Evolutionary conservation across 2,888 invertebrate species (phyloP).

Genomic region (Macrosoma leucophasiata): DNA sequence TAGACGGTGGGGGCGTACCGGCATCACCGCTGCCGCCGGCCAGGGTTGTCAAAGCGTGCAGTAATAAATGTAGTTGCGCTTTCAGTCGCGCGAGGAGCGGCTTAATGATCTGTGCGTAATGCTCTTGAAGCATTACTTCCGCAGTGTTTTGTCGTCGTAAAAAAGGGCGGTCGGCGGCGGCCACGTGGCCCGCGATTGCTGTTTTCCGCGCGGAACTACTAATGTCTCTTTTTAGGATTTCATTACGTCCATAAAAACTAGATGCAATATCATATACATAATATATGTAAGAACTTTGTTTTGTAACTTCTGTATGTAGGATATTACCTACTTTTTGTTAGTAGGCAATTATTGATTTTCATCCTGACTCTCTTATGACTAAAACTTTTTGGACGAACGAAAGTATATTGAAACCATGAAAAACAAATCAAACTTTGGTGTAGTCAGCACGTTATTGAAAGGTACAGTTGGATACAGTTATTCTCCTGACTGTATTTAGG

Average conservation of each 20-base stretch:
- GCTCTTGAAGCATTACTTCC: constrained; percentile 62
- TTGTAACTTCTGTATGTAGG: no score
- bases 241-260: constrained; percentile 14
- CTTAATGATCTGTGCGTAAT: constrained; percentile 70
- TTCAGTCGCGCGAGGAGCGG: constrained; percentile 48
- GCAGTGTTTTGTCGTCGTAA: constrained; percentile 63
- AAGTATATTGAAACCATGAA: no score
- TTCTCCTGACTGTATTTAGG: no score
- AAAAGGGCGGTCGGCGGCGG: constrained; percentile 39
- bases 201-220: constrained; percentile 15
- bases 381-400: no score
- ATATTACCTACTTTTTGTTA: no score
- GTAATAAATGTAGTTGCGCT: constrained; percentile 61
- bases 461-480: no score
- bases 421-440: no score
- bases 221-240: constrained; percentile 27
- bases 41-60: constrained; percentile 59
- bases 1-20: constrained; percentile 27
- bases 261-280: no score
- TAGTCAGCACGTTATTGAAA: no score
- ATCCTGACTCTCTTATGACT: no score
- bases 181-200: constrained; percentile 22
- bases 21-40: constrained; percentile 30
- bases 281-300: no score
- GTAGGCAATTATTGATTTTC: no score